These are phyloP conservation scores for Dusona sp. DNA, from an alignment of 2,888 invertebrate genomes.

Conservation along the genomic window DNA sequence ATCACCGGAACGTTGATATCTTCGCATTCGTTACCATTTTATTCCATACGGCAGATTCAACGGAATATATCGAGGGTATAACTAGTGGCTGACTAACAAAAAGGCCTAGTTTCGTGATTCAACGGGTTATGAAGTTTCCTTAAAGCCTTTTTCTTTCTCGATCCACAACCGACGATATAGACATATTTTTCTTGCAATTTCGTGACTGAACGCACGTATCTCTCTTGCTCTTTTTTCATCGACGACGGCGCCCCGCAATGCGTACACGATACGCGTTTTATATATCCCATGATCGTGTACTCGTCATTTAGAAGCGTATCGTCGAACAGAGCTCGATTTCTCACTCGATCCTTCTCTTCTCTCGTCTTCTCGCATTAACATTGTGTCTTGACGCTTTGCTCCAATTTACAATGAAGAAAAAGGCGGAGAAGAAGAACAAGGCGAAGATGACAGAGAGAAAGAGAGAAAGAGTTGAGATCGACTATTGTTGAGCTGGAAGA, in stretches of 20 bases:
- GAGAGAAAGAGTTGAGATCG: background rate
- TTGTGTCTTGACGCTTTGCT: conserved; percentile 28
- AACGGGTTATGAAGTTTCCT: background rate
- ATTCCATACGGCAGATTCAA: background rate
- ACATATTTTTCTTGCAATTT: conserved; percentile 50
- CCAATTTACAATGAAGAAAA: conserved; percentile 35
- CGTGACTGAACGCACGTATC: conserved; percentile 44
- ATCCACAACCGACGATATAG: background rate
- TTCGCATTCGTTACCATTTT: conserved; percentile 47
- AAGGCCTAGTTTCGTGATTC: background rate
- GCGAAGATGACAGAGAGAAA: background rate
- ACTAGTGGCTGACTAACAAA: background rate
- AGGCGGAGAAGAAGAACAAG: background rate
- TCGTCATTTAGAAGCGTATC: conserved; percentile 33
- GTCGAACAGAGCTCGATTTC: conserved; percentile 45
- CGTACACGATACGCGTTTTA: conserved; percentile 45
- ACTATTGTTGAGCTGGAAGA: background rate
- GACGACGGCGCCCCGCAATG: conserved; percentile 60
- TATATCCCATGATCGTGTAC: conserved; percentile 21
- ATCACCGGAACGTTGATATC: conserved; percentile 4
- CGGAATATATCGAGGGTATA: background rate
- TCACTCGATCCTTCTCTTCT: conserved; percentile 35
- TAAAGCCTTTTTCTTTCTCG: conserved; percentile 1
- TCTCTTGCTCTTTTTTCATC: conserved; percentile 13
- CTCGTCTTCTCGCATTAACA: conserved; percentile 38